Evolutionary conservation across 2,888 invertebrate genomes (phyloP).

Genomic region (Cybosia mesomella): DNA sequence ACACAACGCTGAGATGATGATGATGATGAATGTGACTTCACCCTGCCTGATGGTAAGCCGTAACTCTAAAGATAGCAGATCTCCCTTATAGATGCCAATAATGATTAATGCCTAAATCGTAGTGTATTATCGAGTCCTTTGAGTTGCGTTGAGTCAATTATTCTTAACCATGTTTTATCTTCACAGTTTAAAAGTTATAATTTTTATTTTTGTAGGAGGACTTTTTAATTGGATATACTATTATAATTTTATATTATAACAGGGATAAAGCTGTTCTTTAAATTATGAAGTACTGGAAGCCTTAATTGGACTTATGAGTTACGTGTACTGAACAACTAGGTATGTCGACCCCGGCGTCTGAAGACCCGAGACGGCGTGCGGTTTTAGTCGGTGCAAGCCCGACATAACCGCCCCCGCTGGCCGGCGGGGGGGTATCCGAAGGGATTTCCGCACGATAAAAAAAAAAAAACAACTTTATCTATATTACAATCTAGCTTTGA

Average conservation of each 20-base stretch:
- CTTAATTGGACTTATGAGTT: constrained; percentile 4
- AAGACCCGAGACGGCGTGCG: too few species aligned
- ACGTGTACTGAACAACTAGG: not conserved
- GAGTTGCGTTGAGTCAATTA: not conserved
- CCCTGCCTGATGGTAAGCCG: too few species aligned
- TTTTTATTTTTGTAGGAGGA: not conserved
- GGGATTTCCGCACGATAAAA: too few species aligned
- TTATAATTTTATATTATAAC: too few species aligned
- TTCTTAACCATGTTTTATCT: not conserved
- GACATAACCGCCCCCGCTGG: too few species aligned
- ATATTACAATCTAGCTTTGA: constrained; percentile 8
- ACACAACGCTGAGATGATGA: too few species aligned
- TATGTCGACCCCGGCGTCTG: too few species aligned
- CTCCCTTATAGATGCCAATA: too few species aligned
- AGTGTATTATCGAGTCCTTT: not conserved
- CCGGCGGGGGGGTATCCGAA: too few species aligned
- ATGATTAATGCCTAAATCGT: not conserved
- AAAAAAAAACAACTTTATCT: constrained; percentile 9
- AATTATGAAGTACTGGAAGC: not conserved
- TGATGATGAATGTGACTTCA: too few species aligned
- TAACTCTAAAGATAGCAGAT: not conserved
- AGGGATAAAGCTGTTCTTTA: constrained; percentile 8
- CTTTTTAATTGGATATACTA: constrained; percentile 1
- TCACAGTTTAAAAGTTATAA: not conserved
- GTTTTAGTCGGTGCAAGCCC: too few species aligned